phyloP scores from a whole-genome alignment of 2,797 vertebrate species.

The Sandelia bainsii region DNA sequence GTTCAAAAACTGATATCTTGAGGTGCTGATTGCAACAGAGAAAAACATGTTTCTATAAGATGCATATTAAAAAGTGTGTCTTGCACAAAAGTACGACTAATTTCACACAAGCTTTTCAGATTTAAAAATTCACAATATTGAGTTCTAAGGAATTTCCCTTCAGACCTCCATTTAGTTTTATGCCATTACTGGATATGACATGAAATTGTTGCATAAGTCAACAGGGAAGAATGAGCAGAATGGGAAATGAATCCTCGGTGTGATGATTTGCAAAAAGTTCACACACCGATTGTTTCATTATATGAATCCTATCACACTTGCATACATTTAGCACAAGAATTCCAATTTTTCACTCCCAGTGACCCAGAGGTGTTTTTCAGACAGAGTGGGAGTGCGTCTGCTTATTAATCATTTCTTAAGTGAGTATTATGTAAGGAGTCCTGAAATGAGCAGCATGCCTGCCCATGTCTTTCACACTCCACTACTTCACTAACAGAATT shows the following conservation, averaged over 20 bases:
- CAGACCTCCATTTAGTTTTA: constrained; percentile 4
- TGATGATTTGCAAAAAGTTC: too few relatives aligned
- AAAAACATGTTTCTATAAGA: background rate
- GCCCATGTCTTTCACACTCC: constrained; percentile 35
- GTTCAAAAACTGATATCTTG: background rate
- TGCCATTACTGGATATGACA: too few relatives aligned
- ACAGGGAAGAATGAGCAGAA: too few relatives aligned
- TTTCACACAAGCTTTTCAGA: background rate
- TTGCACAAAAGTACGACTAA: background rate
- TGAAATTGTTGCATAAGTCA: background rate
- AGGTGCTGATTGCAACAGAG: constrained; percentile 3
- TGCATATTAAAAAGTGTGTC: constrained; percentile 7
- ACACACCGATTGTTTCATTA: too few relatives aligned
- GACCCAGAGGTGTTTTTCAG: constrained; percentile 2
- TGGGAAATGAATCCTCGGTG: too few relatives aligned
- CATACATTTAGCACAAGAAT: background rate
- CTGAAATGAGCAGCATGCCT: constrained; percentile 3
- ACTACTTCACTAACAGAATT: constrained; percentile 21
- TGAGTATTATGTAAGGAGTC: constrained; percentile 41
- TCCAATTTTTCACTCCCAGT: background rate
- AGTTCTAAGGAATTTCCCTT: background rate
- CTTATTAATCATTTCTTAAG: background rate
- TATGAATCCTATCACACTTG: too few relatives aligned
- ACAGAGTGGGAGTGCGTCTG: background rate
- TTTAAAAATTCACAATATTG: background rate